phyloP scores from a whole-genome alignment of 2,113 vertebrate species.

The Malurus cyaneus region DNA sequence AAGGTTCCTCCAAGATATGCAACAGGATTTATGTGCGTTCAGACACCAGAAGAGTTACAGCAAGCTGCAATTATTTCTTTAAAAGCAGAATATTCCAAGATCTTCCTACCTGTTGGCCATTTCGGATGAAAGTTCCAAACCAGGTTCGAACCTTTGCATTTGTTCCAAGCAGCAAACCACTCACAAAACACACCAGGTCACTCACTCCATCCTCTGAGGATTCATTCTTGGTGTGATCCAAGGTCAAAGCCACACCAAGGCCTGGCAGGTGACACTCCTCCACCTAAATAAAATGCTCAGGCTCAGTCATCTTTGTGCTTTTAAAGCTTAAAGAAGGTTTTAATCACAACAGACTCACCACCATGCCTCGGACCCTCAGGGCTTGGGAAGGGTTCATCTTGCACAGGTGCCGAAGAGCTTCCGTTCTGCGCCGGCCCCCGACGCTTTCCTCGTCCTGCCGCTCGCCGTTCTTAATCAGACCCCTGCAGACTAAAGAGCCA shows the following conservation, averaged over 20 bases:
- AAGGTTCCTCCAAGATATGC: fast-evolving
- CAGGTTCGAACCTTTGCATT: constrained; percentile 97
- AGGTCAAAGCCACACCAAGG: constrained; percentile 92
- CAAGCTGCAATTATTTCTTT: background rate
- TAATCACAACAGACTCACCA: constrained; percentile 75
- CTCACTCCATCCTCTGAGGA: constrained; percentile 90
- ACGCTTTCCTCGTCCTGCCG: constrained; percentile 95
- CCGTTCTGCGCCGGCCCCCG: constrained; percentile 92
- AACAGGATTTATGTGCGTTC: background rate
- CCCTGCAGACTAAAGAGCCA: constrained; percentile 84
- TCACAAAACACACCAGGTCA: constrained; percentile 94
- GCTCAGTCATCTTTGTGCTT: background rate
- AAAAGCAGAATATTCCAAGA: background rate
- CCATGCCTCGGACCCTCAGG: constrained; percentile 95
- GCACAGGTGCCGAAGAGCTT: constrained; percentile 92
- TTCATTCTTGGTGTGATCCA: constrained; percentile 93
- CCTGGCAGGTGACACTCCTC: constrained; percentile 97
- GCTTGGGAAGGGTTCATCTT: constrained; percentile 98
- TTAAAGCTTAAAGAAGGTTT: background rate
- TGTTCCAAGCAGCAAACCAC: constrained; percentile 94
- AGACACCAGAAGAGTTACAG: background rate
- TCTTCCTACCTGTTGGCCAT: constrained; percentile 90
- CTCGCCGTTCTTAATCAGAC: constrained; percentile 96
- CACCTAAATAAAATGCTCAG: constrained; percentile 73
- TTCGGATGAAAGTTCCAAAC: constrained; percentile 98